Conservation (phyloP, 1,140 invertebrate species). For the Penaeus indicus region DNA sequence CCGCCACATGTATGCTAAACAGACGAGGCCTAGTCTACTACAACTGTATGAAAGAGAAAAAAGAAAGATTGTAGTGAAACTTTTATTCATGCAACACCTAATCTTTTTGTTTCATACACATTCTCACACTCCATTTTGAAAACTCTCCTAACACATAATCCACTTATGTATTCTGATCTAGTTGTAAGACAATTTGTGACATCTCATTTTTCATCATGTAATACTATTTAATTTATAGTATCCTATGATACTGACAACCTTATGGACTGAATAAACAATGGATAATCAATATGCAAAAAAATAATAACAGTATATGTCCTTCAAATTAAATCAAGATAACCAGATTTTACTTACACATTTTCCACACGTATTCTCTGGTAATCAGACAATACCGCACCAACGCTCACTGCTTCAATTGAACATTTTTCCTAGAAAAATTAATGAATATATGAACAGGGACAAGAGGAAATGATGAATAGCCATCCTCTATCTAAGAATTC, state of each 20-base stretch:
- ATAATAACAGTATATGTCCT: slow-evolving; percentile 41
- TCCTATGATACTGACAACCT: no score
- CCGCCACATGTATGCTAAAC: slow-evolving; percentile 94
- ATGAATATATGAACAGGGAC: background rate
- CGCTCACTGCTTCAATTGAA: slow-evolving; percentile 91
- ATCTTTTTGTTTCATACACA: background rate
- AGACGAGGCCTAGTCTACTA: slow-evolving; percentile 86
- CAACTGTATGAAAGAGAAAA: slow-evolving; percentile 77
- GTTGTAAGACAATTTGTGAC: no score
- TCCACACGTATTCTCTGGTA: slow-evolving; percentile 98
- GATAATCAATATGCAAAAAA: background rate
- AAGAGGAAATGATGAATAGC: no score
- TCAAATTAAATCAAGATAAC: slow-evolving; percentile 31
- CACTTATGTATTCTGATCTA: no score
- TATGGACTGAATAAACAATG: no score
- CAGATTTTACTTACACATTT: slow-evolving; percentile 86
- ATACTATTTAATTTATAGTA: background rate
- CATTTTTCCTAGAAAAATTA: slow-evolving; percentile 79
- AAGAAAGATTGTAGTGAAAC: no score
- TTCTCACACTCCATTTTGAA: background rate
- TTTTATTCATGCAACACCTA: no score
- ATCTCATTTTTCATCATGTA: background rate
- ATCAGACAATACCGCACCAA: slow-evolving; percentile 97
- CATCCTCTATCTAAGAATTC: background rate
- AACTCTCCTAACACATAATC: background rate